A percentile compares a stretch with the other conserved stretches of the same genome.
These are phyloP conservation scores for Spea multiplicata DNA, from an alignment of 2,113 vertebrate species.

Conservation along the genomic window DNA sequence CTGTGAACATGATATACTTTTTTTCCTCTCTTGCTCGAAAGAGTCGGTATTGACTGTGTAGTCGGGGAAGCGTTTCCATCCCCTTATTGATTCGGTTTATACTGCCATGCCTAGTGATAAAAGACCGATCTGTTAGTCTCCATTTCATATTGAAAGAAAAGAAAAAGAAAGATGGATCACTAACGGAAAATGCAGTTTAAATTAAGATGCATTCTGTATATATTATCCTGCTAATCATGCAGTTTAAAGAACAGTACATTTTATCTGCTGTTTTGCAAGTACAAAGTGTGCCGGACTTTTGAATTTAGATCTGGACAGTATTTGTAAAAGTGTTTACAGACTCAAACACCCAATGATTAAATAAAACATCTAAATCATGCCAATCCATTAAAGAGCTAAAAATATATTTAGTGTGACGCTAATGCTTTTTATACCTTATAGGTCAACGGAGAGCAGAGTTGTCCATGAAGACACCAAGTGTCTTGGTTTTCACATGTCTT, in stretches of 20 bases:
- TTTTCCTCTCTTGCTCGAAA: not conserved
- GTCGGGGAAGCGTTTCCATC: conserved; percentile 19
- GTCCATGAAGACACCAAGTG: too few relatives aligned
- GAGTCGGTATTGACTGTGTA: conserved; percentile 25
- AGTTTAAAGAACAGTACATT: not conserved
- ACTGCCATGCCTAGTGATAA: conserved; percentile 18
- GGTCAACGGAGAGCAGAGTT: too few relatives aligned
- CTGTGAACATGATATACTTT: not conserved
- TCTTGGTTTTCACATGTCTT: too few relatives aligned
- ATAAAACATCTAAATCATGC: too few relatives aligned
- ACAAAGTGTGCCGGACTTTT: too few relatives aligned
- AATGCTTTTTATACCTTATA: too few relatives aligned
- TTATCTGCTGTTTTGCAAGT: not conserved
- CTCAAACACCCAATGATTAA: too few relatives aligned
- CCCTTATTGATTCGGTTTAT: conserved; percentile 10
- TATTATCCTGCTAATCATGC: not conserved
- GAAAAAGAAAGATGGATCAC: conserved; percentile 7
- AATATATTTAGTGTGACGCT: too few relatives aligned
- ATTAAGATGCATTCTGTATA: not conserved
- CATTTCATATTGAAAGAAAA: conserved; percentile 6
- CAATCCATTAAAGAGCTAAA: too few relatives aligned
- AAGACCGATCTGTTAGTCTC: conserved; percentile 26
- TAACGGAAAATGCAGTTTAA: not conserved
- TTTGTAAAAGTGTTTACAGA: too few relatives aligned
- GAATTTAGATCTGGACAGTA: too few relatives aligned